Evolutionary conservation across 2,888 invertebrate species (phyloP), one percentile per base, ranked within the genome.

Genomic region (Leptinotarsa haldemani): DNA sequence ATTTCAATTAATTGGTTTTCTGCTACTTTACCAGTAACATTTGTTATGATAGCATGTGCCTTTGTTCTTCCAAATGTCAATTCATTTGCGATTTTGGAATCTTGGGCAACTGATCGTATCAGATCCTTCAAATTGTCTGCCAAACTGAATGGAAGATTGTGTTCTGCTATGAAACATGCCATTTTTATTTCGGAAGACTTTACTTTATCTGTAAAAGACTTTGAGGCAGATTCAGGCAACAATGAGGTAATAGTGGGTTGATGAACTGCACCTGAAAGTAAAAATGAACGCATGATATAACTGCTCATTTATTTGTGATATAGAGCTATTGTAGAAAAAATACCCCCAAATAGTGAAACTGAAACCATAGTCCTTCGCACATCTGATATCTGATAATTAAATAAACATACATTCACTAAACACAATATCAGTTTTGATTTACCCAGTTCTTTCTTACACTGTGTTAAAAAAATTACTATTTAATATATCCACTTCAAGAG

Each of bases 21-120:
- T 25, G 58, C 58, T 25, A 25, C 22, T 12, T 15, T 58, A 25
- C 58, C 58, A 58, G 25, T 58, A 16, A 22, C 58, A 58, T 58
- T 25, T 48, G 48, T 48, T 48, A 48, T 16, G 48, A 48, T 48
- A 48, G 48, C 16, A 48, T 48, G 16, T 48, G 48, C 48, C 48
- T 48, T 48, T 48, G 48, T 48, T 48, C 48, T 48, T 48, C 48
- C 48, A 48, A 48, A 48, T 48, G 48, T 48, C 48, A 48, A 48
- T 48, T 48, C 48, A 15, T 13, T 48, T 48, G 48, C 16, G 16
- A 48, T 48, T 48, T 48, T 48, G 48, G 48, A 48, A 48, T 48
- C 48, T 48, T 13, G 48, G 48, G 48, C 48, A 16, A 48, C 48
- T 48, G 48, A 48, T 48, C 16, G 48, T 48, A 48, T 48, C 48